Conservation (phyloP, 64 coral and sea anemone genomes). For the Pocillopora verrucosa region DNA sequence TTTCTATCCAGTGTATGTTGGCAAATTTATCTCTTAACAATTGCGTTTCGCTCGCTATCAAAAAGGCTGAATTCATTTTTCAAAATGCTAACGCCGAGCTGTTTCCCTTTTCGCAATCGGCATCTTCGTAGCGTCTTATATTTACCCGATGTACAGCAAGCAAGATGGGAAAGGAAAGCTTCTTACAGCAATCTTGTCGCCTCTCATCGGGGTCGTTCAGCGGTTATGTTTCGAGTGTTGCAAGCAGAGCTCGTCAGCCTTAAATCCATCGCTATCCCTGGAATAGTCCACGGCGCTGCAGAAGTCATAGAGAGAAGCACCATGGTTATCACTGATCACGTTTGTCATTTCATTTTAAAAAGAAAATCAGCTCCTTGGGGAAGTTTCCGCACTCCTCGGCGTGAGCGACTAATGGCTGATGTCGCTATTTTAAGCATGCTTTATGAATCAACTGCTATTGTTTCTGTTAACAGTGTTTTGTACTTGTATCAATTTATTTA, state of each 20-base stretch:
- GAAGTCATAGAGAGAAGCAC: too few relatives aligned
- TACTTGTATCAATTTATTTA: background rate
- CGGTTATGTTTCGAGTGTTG: background rate
- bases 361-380: too few relatives aligned
- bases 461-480: background rate
- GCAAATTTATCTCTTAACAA: background rate
- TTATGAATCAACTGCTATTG: background rate
- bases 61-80: background rate
- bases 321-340: too few relatives aligned
- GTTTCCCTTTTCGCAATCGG: background rate
- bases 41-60: background rate
- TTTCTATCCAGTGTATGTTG: background rate
- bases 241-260: background rate
- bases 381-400: too few relatives aligned
- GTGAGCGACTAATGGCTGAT: too few relatives aligned
- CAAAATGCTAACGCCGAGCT: background rate
- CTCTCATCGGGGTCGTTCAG: slow-evolving; percentile 8
- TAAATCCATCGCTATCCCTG: background rate
- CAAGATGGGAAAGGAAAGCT: background rate
- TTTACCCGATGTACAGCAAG: slow-evolving; percentile 2
- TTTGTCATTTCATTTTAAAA: too few relatives aligned
- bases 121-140: background rate
- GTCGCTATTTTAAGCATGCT: too few relatives aligned
- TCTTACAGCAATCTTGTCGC: background rate
- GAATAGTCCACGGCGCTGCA: slow-evolving; percentile 8